Base-by-base conservation (phyloP, 2,797 vertebrate genomes). In the Brachyrhaphis roseni region DNA sequence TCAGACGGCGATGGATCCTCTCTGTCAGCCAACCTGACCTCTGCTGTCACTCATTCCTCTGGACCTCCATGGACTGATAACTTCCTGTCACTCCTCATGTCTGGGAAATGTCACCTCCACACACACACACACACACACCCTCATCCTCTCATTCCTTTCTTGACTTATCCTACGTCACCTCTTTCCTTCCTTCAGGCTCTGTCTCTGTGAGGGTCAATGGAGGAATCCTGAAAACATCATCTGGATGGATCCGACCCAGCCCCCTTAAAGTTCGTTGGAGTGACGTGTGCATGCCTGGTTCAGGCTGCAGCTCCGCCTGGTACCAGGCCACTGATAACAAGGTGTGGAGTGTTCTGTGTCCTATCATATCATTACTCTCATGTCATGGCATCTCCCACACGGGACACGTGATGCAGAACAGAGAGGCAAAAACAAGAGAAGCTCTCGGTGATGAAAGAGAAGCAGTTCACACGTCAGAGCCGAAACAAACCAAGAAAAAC, bases 291-390 rank as follows among this genome's bases (percentile, higher is more conserved):
- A 68, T 81, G 77, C 3, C 5, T 7, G 4, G 68, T 77, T 51
- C 28, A 39, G 39, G 55, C 26, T 74, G 86, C 72, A 82, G 90
- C 90, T 93, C 95, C 90, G 76, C 88, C 90, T 89, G 92, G 95
- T 95, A 95, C 95, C 93, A 94, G 88, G 87, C 89, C 81, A 86
- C 90, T 87, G 95, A 96, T 95, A 95, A 94, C 79, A 82, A 95
- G 92, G 88, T 92, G 91, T 81, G 82, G 85, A 83, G 82, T 84
- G 93, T 75, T 94, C 93, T 95, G 94, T 15, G 74, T 91, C 87
- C 74, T 78, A 88, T 95, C 95, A 94, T 78, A 88, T 95, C 95
- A 94, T 86, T 81, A 72, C 89, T 86, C 81, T 90, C 75, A 43
- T 79, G 82, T 85, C 84, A 84, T 43, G 68, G 83, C 78, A 76